phyloP scores from a whole-genome alignment of 2,888 invertebrate genomes.

The Parascotia fuliginaria region DNA sequence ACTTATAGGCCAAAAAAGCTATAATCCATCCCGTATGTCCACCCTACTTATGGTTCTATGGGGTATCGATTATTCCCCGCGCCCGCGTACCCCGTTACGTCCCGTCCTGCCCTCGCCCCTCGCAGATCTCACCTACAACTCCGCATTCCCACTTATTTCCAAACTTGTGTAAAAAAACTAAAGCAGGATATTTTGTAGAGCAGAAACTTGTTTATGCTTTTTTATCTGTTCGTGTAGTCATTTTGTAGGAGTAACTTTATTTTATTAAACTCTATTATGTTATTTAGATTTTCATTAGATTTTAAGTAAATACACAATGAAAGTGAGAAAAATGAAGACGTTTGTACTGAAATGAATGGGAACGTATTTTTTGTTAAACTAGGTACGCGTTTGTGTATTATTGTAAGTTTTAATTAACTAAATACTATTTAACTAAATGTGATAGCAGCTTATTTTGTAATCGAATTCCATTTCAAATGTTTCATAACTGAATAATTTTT shows the following conservation, averaged over 20 bases:
- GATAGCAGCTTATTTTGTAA: no score
- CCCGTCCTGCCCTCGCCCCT: conserved; percentile 33
- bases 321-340: no score
- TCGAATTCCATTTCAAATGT: not conserved
- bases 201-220: conserved; percentile 21
- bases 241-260: no score
- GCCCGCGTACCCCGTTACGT: conserved; percentile 28
- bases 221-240: conserved; percentile 17
- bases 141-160: conserved; percentile 45
- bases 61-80: conserved; percentile 75
- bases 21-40: conserved; percentile 70
- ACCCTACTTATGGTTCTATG: conserved; percentile 79
- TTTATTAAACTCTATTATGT: no score
- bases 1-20: conserved; percentile 64
- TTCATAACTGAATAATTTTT: not conserved
- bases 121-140: conserved; percentile 49
- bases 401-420: no score
- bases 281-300: no score
- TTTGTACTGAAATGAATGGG: no score
- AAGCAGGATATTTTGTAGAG: conserved; percentile 28
- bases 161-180: conserved; percentile 41
- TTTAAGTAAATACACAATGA: no score
- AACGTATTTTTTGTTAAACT: no score
- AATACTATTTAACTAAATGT: no score
- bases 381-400: no score